A percentile compares a stretch with the other conserved stretches of the same genome.
phyloP scores from a whole-genome alignment of 2,797 vertebrate genomes.

The Cirrhinus molitorella region DNA sequence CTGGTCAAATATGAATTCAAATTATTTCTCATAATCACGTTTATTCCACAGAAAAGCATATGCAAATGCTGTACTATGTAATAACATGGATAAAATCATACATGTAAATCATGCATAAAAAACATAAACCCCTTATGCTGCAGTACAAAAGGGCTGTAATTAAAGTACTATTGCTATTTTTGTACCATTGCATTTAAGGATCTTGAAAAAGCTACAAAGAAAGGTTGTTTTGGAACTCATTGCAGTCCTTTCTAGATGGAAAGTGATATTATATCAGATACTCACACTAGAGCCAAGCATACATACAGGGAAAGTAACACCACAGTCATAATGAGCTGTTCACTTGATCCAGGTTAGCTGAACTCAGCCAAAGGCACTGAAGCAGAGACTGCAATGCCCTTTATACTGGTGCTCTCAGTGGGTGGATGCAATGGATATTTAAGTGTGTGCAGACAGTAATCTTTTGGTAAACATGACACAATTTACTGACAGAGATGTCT shows the following conservation, averaged over 20 bases:
- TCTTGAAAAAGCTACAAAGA: neutral
- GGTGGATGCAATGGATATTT: slow-evolving; percentile 47
- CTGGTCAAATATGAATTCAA: neutral
- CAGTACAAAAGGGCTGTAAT: neutral
- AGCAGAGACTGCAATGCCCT: slow-evolving; percentile 44
- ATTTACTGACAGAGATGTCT: neutral
- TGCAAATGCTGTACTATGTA: neutral
- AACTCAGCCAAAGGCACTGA: slow-evolving; percentile 13
- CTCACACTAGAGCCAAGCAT: slow-evolving; percentile 72
- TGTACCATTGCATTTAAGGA: neutral
- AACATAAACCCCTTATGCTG: neutral
- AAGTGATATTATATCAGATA: slow-evolving; percentile 55
- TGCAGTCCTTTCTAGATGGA: neutral
- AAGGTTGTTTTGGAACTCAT: neutral
- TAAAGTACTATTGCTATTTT: neutral
- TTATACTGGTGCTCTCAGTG: slow-evolving; percentile 65
- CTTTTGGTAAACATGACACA: slow-evolving; percentile 12
- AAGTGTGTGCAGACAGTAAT: slow-evolving; percentile 32
- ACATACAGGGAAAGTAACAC: slow-evolving; percentile 65
- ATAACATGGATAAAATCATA: neutral
- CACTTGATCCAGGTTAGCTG: slow-evolving; percentile 47
- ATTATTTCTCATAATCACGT: neutral
- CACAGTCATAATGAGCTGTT: slow-evolving; percentile 70
- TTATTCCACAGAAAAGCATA: neutral
- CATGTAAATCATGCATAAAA: neutral